These are phyloP conservation scores for Dicrurus megarhynchus DNA, from an alignment of 2,113 vertebrate species.

Conservation along the genomic window DNA sequence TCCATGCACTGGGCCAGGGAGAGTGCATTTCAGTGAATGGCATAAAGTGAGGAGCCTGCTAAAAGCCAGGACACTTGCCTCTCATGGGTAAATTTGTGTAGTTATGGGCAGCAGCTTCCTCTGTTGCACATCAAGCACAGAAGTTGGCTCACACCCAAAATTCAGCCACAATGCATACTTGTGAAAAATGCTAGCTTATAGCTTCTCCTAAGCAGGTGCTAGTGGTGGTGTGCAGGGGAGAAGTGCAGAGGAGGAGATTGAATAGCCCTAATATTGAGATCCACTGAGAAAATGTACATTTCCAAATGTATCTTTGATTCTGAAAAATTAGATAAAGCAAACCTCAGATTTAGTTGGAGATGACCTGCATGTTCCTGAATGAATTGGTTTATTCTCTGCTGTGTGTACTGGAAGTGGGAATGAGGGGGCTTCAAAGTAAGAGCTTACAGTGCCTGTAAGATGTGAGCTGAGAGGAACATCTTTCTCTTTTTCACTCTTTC, in stretches of 20 bases:
- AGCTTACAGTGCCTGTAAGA: neutral
- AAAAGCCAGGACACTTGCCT: neutral
- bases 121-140: neutral
- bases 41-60: neutral
- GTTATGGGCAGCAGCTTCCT: neutral
- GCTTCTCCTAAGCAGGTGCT: neutral
- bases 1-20: neutral
- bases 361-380: neutral
- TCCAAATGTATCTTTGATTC: neutral
- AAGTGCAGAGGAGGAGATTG: neutral
- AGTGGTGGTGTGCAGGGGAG: neutral
- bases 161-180: neutral
- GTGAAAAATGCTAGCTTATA: neutral
- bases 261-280: neutral
- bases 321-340: neutral
- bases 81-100: neutral
- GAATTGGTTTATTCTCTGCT: neutral
- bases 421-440: neutral
- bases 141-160: neutral
- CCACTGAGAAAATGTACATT: neutral
- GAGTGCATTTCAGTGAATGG: neutral
- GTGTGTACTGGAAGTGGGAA: neutral
- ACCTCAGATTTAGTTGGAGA: neutral
- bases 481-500: neutral
- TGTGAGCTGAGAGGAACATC: neutral